Conservation (phyloP, 2,888 invertebrate species). For the Tryphoninae sp. region DNA sequence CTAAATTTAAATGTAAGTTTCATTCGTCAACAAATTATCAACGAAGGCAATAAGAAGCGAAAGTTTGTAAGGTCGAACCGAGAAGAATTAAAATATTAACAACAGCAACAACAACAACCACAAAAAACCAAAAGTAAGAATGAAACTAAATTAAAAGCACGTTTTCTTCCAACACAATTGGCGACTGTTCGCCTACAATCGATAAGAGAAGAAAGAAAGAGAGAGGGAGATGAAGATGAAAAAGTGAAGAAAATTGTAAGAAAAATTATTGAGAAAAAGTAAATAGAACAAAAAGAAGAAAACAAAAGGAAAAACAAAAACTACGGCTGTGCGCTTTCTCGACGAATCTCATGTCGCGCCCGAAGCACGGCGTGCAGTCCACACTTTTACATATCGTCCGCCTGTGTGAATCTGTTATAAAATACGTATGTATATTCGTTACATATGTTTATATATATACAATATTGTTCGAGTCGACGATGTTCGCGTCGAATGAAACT, state of each 20-base stretch:
- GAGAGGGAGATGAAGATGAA: constrained; percentile 8
- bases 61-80: neutral
- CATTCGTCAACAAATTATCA: neutral
- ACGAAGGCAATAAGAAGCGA: neutral
- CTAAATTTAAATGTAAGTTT: neutral
- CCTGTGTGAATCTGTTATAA: constrained; percentile 25
- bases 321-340: constrained; percentile 64
- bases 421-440: neutral
- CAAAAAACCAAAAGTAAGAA: neutral
- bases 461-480: constrained; percentile 27
- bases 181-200: neutral
- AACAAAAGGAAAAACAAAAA: constrained; percentile 41
- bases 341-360: constrained; percentile 63
- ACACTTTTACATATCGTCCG: constrained; percentile 57
- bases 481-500: constrained; percentile 48
- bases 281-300: constrained; percentile 26
- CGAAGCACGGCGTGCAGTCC: constrained; percentile 54
- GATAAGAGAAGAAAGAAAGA: constrained; percentile 2
- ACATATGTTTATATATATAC: constrained; percentile 8
- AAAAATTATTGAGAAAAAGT: neutral
- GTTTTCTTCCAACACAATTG: constrained; percentile 4
- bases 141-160: too few species aligned
- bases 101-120: neutral
- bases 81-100: neutral
- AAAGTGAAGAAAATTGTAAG: constrained; percentile 33